These are phyloP conservation scores for Holotrichia oblita DNA, from an alignment of 1,140 invertebrate species.

Conservation along the genomic window DNA sequence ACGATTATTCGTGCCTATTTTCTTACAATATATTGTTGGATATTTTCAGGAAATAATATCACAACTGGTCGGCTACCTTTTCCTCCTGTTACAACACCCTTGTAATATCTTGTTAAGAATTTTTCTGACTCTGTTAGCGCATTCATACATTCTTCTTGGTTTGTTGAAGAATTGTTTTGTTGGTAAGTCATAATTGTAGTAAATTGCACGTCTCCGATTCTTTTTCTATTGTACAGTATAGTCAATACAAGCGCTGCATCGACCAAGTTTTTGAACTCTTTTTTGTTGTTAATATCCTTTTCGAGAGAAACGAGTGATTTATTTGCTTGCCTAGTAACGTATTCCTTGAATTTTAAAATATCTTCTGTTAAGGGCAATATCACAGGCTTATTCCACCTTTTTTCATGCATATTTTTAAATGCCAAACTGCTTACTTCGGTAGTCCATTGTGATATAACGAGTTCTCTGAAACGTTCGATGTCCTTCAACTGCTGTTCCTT, in stretches of 20 bases:
- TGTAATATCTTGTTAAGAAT: background rate
- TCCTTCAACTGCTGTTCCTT: no score
- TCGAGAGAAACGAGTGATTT: no score
- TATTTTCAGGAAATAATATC: background rate
- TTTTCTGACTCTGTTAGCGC: background rate
- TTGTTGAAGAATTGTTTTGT: background rate
- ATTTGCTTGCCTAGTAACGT: no score
- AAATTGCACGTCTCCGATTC: background rate
- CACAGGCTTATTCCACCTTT: no score
- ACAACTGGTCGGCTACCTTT: background rate
- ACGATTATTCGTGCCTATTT: no score
- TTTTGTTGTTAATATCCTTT: background rate
- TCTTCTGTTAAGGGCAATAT: no score
- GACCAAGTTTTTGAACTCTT: background rate
- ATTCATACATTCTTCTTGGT: background rate
- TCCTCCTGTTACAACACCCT: background rate
- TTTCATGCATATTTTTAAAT: no score
- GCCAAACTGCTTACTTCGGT: no score
- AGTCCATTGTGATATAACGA: no score
- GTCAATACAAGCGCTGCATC: background rate
- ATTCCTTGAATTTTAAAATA: no score
- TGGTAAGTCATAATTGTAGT: background rate
- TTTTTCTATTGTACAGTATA: conserved; percentile 9
- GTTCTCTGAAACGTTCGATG: no score
- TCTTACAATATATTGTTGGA: no score